Evolutionary conservation across 1,140 invertebrate species (phyloP).

Genomic region (Lordiphosa stackelbergi): DNA sequence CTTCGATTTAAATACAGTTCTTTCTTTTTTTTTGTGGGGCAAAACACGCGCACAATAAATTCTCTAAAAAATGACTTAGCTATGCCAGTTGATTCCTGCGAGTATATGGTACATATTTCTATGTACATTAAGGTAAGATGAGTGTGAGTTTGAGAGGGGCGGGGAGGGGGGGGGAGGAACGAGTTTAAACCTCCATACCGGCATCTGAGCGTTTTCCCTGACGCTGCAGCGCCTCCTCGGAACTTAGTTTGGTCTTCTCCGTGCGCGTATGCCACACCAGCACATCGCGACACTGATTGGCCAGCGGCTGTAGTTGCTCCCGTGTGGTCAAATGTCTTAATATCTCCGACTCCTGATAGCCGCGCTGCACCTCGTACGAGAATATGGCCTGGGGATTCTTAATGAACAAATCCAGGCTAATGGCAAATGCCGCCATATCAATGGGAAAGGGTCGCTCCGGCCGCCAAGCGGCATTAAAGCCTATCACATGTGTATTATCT

Average conservation of each 20-base stretch:
- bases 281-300: slow-evolving; percentile 93
- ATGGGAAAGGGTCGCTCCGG: slow-evolving; percentile 94
- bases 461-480: slow-evolving; percentile 90
- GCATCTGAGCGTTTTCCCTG: slow-evolving; percentile 79
- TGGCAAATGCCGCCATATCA: slow-evolving; percentile 99
- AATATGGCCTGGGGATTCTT: slow-evolving; percentile 88
- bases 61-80: slow-evolving; percentile 5
- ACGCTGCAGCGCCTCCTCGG: slow-evolving; percentile 80
- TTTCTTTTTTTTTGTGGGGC: too few relatives aligned
- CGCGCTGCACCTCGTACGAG: slow-evolving; percentile 86
- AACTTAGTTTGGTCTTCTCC: slow-evolving; percentile 86
- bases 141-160: slow-evolving; percentile 2
- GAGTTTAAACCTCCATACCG: slow-evolving; percentile 85
- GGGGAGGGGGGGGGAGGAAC: too few relatives aligned
- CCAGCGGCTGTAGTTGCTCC: slow-evolving; percentile 91
- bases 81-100: too few relatives aligned
- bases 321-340: slow-evolving; percentile 87
- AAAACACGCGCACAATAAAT: too few relatives aligned
- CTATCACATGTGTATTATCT: slow-evolving; percentile 84
- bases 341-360: slow-evolving; percentile 95
- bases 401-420: slow-evolving; percentile 90
- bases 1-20: too few relatives aligned
- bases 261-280: slow-evolving; percentile 98
- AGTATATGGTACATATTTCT: slow-evolving; percentile 8
- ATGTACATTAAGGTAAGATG: slow-evolving; percentile 33